phyloP scores from a whole-genome alignment of 64 coral and sea anemone species.

The Cladopsammia gracilis region DNA sequence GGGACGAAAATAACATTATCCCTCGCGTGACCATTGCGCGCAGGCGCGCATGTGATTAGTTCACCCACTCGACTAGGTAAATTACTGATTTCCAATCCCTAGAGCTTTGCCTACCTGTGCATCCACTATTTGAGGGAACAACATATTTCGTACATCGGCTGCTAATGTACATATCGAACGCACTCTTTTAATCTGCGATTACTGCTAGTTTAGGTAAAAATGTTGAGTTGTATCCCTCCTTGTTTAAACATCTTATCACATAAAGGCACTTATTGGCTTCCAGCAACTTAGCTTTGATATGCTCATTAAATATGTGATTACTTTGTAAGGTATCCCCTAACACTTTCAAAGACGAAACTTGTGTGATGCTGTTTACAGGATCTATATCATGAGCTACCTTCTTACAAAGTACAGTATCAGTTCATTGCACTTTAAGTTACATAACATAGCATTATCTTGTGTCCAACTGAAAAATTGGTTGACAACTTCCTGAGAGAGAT shows the following conservation, averaged over 20 bases:
- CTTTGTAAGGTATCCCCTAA: constrained; percentile 13
- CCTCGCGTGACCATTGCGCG: no score
- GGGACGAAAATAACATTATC: no score
- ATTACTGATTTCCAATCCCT: no score
- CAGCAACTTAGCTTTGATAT: constrained; percentile 6
- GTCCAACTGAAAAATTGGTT: background rate
- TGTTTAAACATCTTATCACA: background rate
- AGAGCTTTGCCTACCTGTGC: no score
- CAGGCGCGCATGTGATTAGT: no score
- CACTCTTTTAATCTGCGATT: no score
- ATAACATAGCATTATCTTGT: constrained; percentile 7
- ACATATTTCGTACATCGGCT: no score
- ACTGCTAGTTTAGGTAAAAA: no score
- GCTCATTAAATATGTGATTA: no score
- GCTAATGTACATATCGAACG: no score
- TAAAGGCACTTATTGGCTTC: background rate
- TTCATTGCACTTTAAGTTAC: constrained; percentile 7
- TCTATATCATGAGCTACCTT: background rate
- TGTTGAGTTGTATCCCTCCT: constrained; percentile 10
- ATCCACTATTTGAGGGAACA: no score
- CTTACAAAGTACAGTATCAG: constrained; percentile 2
- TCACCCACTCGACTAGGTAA: no score
- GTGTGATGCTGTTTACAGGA: constrained; percentile 16
- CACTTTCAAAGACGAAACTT: background rate
- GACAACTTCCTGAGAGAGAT: background rate